Conservation (phyloP, 2,888 invertebrate genomes). For the Epistrophe eligans region DNA sequence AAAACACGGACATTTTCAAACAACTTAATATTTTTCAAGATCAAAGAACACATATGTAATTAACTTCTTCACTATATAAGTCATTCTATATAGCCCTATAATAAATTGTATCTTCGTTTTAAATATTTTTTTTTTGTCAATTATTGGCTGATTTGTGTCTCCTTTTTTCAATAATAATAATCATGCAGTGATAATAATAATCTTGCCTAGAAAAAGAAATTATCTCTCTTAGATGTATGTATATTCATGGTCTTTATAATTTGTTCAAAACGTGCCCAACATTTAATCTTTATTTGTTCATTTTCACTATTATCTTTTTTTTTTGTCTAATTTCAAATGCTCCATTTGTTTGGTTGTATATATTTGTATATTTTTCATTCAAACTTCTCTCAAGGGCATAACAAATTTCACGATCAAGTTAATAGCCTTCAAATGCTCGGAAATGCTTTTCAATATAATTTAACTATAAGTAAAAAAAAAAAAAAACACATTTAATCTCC, state of each 20-base stretch:
- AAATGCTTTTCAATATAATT: background rate
- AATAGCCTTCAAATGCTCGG: conserved; percentile 1
- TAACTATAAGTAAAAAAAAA: background rate
- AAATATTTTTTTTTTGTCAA: background rate
- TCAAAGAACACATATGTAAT: no score
- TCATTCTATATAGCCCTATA: no score
- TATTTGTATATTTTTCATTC: background rate
- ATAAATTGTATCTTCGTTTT: no score
- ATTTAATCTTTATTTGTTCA: background rate
- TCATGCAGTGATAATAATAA: background rate
- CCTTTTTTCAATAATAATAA: background rate
- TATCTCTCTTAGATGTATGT: background rate
- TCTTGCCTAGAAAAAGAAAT: background rate
- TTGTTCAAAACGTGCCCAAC: conserved; percentile 1
- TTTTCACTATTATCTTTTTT: background rate
- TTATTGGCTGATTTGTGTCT: background rate
- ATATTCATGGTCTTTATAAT: background rate
- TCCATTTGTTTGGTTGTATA: conserved; percentile 20
- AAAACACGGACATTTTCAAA: no score
- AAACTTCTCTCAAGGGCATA: conserved; percentile 20
- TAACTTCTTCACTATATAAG: no score
- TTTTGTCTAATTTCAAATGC: background rate
- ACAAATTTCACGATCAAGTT: conserved; percentile 62
- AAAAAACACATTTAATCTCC: conserved; percentile 15
- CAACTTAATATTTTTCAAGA: no score